Evolutionary conservation across 37 sponge, comb jelly and placozoan genomes (phyloP).

Genomic region (Aphrocallistes beatrix): DNA sequence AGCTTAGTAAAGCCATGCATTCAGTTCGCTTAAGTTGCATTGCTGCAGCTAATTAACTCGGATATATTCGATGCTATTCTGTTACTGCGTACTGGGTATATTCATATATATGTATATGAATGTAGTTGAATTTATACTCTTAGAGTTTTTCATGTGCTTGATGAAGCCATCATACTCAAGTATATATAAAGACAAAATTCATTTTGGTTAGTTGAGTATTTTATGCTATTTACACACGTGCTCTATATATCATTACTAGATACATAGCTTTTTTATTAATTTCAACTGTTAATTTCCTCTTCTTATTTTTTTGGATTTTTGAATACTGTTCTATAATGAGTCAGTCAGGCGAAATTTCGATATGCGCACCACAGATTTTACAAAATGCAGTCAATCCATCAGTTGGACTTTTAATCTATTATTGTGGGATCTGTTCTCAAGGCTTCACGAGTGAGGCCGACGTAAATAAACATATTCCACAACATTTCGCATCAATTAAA

Average conservation of each 20-base stretch:
- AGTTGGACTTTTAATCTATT: not conserved
- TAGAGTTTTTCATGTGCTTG: constrained; percentile 19
- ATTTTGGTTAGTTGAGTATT: constrained; percentile 3
- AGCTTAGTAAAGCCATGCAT: not conserved
- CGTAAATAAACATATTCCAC: constrained; percentile 13
- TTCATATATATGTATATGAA: not conserved
- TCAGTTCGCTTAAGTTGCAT: constrained; percentile 10
- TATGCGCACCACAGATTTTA: not conserved
- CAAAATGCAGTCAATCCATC: not conserved
- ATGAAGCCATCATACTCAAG: constrained; percentile 17
- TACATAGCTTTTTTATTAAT: not conserved
- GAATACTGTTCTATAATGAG: not conserved
- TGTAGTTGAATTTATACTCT: constrained; percentile 15
- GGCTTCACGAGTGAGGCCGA: constrained; percentile 15
- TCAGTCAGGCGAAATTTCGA: not conserved
- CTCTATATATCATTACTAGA: not conserved
- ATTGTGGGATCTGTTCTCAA: not conserved
- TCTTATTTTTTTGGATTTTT: not conserved
- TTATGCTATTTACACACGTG: constrained; percentile 13
- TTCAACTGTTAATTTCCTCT: not conserved
- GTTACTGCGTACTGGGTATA: constrained; percentile 19
- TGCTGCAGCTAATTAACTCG: not conserved
- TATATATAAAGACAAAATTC: constrained; percentile 18
- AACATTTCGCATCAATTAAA: not conserved
- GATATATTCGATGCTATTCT: constrained; percentile 18